These are phyloP conservation scores for Eretmochelys imbricata DNA, from an alignment of 2,113 vertebrate species.

Conservation along the genomic window DNA sequence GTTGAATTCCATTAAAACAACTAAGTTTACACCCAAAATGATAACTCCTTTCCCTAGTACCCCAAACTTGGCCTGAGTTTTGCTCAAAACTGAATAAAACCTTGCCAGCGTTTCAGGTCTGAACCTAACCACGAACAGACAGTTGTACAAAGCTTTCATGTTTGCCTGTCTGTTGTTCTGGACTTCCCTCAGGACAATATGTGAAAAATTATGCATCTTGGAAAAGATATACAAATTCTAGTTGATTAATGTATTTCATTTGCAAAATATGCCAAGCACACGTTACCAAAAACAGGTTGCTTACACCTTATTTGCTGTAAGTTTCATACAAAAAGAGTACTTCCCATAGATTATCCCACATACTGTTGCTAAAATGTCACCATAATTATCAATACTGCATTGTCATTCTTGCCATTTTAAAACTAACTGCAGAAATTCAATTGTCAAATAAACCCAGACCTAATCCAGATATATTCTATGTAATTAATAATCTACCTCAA, in stretches of 20 bases:
- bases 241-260: not conserved
- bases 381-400: conserved; percentile 22
- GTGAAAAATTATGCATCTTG: not conserved
- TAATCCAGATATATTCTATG: conserved; percentile 21
- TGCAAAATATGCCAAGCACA: not conserved
- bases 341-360: conserved; percentile 12
- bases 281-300: not conserved
- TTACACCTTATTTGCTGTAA: not conserved
- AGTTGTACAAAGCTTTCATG: not conserved
- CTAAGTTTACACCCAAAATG: not conserved
- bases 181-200: not conserved
- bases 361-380: not conserved
- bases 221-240: not conserved
- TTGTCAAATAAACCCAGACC: conserved; percentile 13
- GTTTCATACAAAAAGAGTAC: not conserved
- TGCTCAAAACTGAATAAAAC: not conserved
- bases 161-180: not conserved
- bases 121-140: not conserved
- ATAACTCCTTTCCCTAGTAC: not conserved
- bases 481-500: conserved; percentile 39
- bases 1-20: not conserved
- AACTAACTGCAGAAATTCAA: conserved; percentile 28
- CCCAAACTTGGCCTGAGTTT: not conserved
- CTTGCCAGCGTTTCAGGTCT: not conserved
- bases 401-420: not conserved